Evolutionary conservation across 2,888 invertebrate species (phyloP).

Genomic region (Epinotia nisella): DNA sequence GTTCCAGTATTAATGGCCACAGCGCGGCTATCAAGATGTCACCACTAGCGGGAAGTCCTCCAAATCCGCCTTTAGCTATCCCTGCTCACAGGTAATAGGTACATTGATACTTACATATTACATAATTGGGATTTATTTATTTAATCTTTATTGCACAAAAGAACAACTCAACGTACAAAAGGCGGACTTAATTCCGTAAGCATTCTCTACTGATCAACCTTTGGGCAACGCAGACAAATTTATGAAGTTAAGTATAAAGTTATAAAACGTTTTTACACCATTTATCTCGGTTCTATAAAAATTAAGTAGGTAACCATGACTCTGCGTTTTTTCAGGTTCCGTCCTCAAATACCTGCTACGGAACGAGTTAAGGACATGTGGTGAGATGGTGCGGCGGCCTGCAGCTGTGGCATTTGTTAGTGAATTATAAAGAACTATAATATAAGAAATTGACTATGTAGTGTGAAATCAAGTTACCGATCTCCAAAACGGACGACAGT

Average conservation of each 20-base stretch:
- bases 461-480: conserved; percentile 44
- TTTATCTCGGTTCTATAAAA: too few species aligned
- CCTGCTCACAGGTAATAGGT: conserved; percentile 76
- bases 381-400: conserved; percentile 61
- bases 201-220: too few species aligned
- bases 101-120: conserved; percentile 44
- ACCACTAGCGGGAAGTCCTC: conserved; percentile 66
- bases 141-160: too few species aligned
- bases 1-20: conserved; percentile 86
- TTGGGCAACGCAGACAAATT: too few species aligned
- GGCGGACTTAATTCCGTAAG: too few species aligned
- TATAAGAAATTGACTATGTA: conserved; percentile 38
- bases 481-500: conserved; percentile 42
- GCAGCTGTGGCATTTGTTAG: conserved; percentile 24
- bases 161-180: too few species aligned
- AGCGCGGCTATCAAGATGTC: conserved; percentile 82
- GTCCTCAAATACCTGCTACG: conserved; percentile 77
- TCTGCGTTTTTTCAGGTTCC: conserved; percentile 67
- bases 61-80: conserved; percentile 59
- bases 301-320: neutral
- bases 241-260: too few species aligned
- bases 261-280: too few species aligned
- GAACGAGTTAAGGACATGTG: conserved; percentile 85
- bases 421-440: conserved; percentile 35
- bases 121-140: too few species aligned